Evolutionary conservation across 2,113 vertebrate genomes (phyloP), one percentile per base, ranked within the genome.

Genomic region (Corythoichthys haematopterus): DNA sequence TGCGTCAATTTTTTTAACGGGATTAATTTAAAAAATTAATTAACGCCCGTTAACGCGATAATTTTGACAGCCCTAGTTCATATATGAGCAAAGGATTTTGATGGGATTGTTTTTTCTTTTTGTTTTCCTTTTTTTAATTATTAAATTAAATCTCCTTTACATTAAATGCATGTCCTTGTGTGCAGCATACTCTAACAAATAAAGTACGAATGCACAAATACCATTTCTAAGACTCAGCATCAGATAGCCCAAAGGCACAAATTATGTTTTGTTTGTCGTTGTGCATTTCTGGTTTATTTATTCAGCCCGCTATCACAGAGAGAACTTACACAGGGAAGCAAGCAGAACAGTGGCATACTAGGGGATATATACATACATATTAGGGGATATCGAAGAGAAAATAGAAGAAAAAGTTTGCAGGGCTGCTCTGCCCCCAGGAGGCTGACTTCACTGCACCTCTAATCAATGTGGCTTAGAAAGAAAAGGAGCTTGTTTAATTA

Each of bases 391-490:
- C n/a, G n/a, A 20, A 16, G 2, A 10, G 43, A 45, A 9, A 45
- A 48, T 48, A 9, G 8, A 20, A 28, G 20, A 8, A 57, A 57
- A 58, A 37, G 33, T 60, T 60, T 72, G 65, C 35, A 33, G 52
- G 33, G 9, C 6, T 71, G 71, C 66, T 40, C 52, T 76, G 64
- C 75, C 73, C 67, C 58, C 74, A 12, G 16, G 74, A 81, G 71
- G 82, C 61, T 6, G 65, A 52, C 73, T 58, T 1, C 67, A 71
- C 65, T 58, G 57, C 66, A 66, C 68, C 63, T 68, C 81, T 72
- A 81, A 86, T 84, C 74, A 78, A 66, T 83, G 63, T 37, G 79
- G 55, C 77, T 78, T 75, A 77, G 71, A 72, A 64, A 0, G 66
- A 69, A 78, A 71, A 75, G 69, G 63, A 58, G 68, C 59, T 7